Evolutionary conservation across 2,113 vertebrate species (phyloP).

Genomic region (Edolisoma coerulescens): DNA sequence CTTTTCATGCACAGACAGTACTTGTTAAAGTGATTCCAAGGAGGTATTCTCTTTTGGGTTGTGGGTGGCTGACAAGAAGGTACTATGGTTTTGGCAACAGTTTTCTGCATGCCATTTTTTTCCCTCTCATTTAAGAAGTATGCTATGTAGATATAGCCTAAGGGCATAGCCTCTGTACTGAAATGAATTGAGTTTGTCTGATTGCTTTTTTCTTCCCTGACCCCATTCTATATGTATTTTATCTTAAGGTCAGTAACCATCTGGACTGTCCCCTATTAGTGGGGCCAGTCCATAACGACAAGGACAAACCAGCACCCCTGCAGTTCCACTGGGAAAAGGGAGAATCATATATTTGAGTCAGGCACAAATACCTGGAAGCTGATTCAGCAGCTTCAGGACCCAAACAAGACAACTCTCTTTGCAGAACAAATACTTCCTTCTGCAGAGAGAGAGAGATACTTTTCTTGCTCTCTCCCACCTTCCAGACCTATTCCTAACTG

Average conservation of each 20-base stretch:
- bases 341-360: accelerated
- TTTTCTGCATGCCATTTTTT: not conserved
- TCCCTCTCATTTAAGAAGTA: not conserved
- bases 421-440: not conserved
- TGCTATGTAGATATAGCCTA: not conserved
- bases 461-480: not conserved
- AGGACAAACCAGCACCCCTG: not conserved
- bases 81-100: not conserved
- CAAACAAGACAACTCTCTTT: not conserved
- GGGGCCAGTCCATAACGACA: not conserved
- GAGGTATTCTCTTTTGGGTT: not conserved
- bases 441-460: not conserved
- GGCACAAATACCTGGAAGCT: not conserved
- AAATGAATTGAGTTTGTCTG: not conserved
- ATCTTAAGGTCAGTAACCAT: not conserved
- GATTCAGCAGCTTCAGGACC: not conserved
- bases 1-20: not conserved
- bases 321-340: not conserved
- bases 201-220: not conserved
- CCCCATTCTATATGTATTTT: not conserved
- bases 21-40: not conserved
- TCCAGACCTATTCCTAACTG: not conserved
- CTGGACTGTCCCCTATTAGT: not conserved
- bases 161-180: not conserved
- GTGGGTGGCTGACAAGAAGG: not conserved